phyloP scores from a whole-genome alignment of 2,797 vertebrate species.

The Rhodeus uyekii region DNA sequence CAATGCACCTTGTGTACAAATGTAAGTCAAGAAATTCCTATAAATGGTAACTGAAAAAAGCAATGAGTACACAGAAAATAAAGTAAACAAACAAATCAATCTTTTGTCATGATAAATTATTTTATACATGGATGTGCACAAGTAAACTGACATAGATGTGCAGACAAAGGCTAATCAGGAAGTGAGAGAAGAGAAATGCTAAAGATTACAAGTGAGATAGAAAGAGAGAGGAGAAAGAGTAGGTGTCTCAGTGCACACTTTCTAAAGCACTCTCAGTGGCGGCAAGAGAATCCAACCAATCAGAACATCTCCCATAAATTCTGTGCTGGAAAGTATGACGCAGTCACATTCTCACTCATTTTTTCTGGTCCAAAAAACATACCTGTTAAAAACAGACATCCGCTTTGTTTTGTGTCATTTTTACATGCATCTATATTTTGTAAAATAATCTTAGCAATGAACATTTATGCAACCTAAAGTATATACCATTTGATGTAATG shows the following conservation, averaged over 20 bases:
- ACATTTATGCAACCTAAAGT: conserved; percentile 28
- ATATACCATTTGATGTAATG: conserved; percentile 15
- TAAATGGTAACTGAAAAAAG: background rate
- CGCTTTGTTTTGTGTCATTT: conserved; percentile 13
- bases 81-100: background rate
- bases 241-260: conserved; percentile 58
- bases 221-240: background rate
- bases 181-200: background rate
- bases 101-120: background rate
- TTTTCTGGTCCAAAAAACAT: conserved; percentile 65
- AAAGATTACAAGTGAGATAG: conserved; percentile 35
- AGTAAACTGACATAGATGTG: background rate
- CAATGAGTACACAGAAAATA: background rate
- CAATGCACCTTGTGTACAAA: background rate
- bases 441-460: conserved; percentile 51
- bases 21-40: background rate
- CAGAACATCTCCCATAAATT: conserved; percentile 66
- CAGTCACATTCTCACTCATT: conserved; percentile 48
- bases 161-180: conserved; percentile 11
- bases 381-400: conserved; percentile 45
- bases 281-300: conserved; percentile 58
- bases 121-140: conserved; percentile 7
- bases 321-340: conserved; percentile 73
- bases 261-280: conserved; percentile 52
- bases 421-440: conserved; percentile 24